phyloP scores from a whole-genome alignment of 2,888 invertebrate species.

The Drosophila nigricruria region DNA sequence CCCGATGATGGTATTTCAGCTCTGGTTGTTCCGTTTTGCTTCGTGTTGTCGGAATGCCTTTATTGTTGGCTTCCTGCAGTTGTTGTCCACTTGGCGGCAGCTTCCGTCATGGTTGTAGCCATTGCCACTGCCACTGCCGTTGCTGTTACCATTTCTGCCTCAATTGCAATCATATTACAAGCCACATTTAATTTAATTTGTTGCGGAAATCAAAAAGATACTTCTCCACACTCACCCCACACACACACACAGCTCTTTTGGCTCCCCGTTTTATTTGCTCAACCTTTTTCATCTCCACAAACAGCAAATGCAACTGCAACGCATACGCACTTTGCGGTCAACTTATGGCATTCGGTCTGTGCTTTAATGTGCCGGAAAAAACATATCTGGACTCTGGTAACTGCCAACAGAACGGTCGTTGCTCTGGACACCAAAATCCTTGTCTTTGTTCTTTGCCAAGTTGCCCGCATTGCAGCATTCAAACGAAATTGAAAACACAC shows the following conservation, averaged over 20 bases:
- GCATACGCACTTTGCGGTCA: slow-evolving; percentile 48
- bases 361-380: slow-evolving; percentile 61
- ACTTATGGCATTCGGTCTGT: slow-evolving; percentile 49
- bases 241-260: slow-evolving; percentile 1
- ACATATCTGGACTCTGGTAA: slow-evolving; percentile 36
- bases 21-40: slow-evolving; percentile 14
- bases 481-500: slow-evolving; percentile 15
- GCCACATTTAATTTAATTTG: slow-evolving; percentile 79
- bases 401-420: slow-evolving; percentile 39
- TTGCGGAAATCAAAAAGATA: slow-evolving; percentile 69
- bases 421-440: slow-evolving; percentile 31
- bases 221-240: slow-evolving; percentile 2
- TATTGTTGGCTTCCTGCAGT: slow-evolving; percentile 70
- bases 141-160: slow-evolving; percentile 30
- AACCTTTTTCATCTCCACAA: slow-evolving; percentile 19
- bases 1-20: slow-evolving; percentile 40
- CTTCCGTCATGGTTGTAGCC: slow-evolving; percentile 23
- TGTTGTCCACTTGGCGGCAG: slow-evolving; percentile 63
- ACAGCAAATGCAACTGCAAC: slow-evolving; percentile 5
- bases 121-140: slow-evolving; percentile 23
- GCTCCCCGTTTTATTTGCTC: slow-evolving; percentile 19
- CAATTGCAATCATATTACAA: slow-evolving; percentile 77
- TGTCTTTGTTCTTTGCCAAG: slow-evolving; percentile 21
- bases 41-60: slow-evolving; percentile 49
- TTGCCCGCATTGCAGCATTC: slow-evolving; percentile 23